A percentile compares a stretch with the other conserved stretches of the same genome.
These are phyloP conservation scores for Apostichopus leukothele DNA, from an alignment of 53 echinoderm and acorn worm species.

Conservation along the genomic window DNA sequence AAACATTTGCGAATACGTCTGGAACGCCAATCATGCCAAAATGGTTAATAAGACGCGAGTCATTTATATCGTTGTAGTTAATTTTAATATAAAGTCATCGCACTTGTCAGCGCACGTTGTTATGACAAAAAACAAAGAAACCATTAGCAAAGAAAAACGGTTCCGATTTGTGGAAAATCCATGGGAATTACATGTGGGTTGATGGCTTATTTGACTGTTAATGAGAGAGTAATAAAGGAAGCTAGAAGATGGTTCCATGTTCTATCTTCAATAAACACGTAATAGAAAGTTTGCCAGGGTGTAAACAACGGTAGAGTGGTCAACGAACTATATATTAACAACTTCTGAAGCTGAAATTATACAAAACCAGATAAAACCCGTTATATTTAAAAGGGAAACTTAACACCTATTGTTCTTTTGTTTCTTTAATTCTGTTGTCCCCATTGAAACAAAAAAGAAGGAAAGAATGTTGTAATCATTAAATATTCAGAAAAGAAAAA, in stretches of 20 bases:
- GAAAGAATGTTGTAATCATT: too few relatives aligned
- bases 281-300: background rate
- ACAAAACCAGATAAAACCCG: too few relatives aligned
- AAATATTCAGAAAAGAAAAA: too few relatives aligned
- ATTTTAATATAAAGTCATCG: background rate
- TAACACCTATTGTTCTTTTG: too few relatives aligned
- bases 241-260: background rate
- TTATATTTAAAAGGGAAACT: too few relatives aligned
- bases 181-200: conserved; percentile 31
- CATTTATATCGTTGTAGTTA: too few relatives aligned
- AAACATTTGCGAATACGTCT: background rate
- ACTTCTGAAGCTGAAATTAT: background rate
- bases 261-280: conserved; percentile 14
- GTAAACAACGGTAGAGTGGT: conserved; percentile 5
- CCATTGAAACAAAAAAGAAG: too few relatives aligned
- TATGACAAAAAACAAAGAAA: conserved; percentile 23
- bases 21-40: conserved; percentile 1
- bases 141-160: conserved; percentile 10
- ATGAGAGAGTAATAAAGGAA: background rate
- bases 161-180: conserved; percentile 15
- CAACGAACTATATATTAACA: background rate
- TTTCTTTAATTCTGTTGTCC: too few relatives aligned
- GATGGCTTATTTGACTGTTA: conserved; percentile 14
- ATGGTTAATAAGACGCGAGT: background rate
- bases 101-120: conserved; percentile 8